Evolutionary conservation across 2,888 invertebrate genomes (phyloP).

Genomic region (Thysanoteuthis rhombus): DNA sequence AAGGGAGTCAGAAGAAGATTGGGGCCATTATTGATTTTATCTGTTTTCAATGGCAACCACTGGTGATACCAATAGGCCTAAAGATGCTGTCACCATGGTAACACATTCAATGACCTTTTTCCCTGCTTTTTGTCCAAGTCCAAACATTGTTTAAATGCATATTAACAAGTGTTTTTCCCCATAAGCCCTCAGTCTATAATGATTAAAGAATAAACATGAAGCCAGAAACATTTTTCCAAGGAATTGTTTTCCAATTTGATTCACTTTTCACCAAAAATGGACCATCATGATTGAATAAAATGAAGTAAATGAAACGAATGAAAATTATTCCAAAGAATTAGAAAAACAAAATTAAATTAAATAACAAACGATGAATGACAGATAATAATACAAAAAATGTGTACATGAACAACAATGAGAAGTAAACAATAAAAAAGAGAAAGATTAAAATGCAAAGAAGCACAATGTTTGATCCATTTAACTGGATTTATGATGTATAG

Average conservation of each 20-base stretch:
- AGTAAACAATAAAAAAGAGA: too few relatives aligned
- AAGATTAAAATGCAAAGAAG: too few relatives aligned
- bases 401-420: too few relatives aligned
- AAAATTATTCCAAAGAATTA: too few relatives aligned
- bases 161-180: not conserved
- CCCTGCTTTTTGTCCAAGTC: not conserved
- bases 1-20: constrained; percentile 13
- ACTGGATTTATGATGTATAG: too few relatives aligned
- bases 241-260: not conserved
- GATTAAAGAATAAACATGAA: not conserved
- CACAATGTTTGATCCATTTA: too few relatives aligned
- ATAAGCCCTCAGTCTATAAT: not conserved
- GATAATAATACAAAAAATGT: too few relatives aligned
- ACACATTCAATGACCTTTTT: not conserved
- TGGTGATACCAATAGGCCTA: not conserved
- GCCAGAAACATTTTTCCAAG: not conserved
- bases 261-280: not conserved
- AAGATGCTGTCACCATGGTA: not conserved
- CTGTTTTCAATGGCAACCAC: not conserved
- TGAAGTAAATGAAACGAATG: too few relatives aligned
- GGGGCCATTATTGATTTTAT: not conserved
- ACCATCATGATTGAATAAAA: not conserved
- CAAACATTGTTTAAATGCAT: too few relatives aligned
- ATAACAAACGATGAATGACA: too few relatives aligned
- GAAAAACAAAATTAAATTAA: too few relatives aligned